Evolutionary conservation across 2,797 vertebrate genomes (phyloP).

Genomic region (Mionectes olivaceus): DNA sequence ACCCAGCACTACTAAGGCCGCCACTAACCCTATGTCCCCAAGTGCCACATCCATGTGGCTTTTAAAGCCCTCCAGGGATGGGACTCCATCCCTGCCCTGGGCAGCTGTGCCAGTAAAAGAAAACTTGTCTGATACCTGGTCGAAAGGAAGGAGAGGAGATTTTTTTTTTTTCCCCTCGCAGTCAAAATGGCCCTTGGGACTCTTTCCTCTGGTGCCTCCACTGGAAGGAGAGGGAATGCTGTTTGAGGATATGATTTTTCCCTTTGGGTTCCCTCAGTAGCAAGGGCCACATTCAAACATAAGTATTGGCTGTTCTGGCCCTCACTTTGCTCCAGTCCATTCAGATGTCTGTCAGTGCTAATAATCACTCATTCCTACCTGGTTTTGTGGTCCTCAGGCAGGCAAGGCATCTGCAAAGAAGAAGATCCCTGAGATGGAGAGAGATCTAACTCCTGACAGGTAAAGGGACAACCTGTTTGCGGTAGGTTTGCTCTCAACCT

Average conservation of each 20-base stretch:
- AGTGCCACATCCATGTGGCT: neutral
- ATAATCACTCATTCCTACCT: neutral
- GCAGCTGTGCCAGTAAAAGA: neutral
- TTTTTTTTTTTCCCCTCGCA: neutral
- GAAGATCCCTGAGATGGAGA: conserved; percentile 75
- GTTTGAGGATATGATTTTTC: neutral
- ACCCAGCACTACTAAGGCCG: neutral
- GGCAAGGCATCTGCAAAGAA: conserved; percentile 43
- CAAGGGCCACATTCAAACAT: neutral
- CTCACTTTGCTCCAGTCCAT: neutral
- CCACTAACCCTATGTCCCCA: neutral
- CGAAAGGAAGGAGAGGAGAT: neutral
- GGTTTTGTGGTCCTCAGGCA: conserved; percentile 63
- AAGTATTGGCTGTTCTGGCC: neutral
- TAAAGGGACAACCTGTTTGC: conserved; percentile 9
- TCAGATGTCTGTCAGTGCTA: neutral
- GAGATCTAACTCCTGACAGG: conserved; percentile 86
- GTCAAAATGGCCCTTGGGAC: neutral
- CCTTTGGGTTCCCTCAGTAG: neutral
- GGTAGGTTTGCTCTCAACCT: neutral
- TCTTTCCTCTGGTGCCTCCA: neutral
- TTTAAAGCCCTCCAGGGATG: neutral
- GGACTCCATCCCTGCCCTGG: neutral
- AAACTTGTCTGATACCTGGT: neutral
- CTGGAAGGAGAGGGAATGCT: neutral